Evolutionary conservation across 1,140 invertebrate species (phyloP).

Genomic region (Sminthurinus signatus): DNA sequence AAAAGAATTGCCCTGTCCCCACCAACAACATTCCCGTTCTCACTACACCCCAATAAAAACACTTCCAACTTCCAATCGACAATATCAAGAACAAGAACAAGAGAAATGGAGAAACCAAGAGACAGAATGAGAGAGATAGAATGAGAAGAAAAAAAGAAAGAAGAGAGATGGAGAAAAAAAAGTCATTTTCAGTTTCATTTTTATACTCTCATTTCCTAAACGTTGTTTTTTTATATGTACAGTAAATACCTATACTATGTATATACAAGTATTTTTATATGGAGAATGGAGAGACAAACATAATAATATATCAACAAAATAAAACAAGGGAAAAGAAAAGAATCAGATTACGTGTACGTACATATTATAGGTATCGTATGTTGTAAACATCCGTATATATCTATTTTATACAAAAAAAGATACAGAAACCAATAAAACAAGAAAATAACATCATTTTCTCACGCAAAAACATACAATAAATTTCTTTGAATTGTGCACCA

Average conservation of each 20-base stretch:
- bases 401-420: no score
- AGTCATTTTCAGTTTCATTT: constrained; percentile 7
- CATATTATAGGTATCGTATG: no score
- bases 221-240: no score
- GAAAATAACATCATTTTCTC: constrained; percentile 1
- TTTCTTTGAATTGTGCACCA: no score
- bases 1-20: constrained; percentile 25
- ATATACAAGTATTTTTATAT: not conserved
- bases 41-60: constrained; percentile 15
- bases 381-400: no score
- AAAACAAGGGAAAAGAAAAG: no score
- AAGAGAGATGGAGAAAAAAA: not conserved
- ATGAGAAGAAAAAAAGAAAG: not conserved
- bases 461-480: not conserved
- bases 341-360: no score
- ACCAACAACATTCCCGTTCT: constrained; percentile 23
- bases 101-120: not conserved
- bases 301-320: not conserved
- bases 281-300: no score
- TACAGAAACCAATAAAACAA: not conserved
- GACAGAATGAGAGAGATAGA: not conserved
- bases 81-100: not conserved
- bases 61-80: constrained; percentile 14
- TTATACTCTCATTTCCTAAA: not conserved
- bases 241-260: no score